These are phyloP conservation scores for Ennomos quercinarius DNA, from an alignment of 2,888 invertebrate genomes.

Conservation along the genomic window DNA sequence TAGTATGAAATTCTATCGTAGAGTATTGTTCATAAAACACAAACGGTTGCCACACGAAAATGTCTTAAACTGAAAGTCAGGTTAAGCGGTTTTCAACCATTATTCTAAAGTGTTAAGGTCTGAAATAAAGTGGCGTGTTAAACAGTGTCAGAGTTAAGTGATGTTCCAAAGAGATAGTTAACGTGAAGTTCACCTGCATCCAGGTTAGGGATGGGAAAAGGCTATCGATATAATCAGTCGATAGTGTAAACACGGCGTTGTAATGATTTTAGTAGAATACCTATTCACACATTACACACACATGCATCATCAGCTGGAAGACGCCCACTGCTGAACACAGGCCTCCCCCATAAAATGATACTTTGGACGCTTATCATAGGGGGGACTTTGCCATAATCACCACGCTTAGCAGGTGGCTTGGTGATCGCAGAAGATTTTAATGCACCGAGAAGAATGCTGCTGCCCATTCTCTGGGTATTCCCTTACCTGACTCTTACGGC, in stretches of 20 bases:
- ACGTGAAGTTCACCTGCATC: conserved; percentile 63
- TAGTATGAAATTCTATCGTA: conserved; percentile 7
- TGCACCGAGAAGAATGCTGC: no score
- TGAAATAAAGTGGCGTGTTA: conserved; percentile 3
- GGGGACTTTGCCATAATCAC: no score
- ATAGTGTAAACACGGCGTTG: not conserved
- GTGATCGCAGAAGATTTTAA: no score
- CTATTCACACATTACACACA: no score
- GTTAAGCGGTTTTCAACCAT: conserved; percentile 1
- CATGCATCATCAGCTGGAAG: no score
- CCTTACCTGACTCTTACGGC: no score
- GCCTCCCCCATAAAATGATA: no score
- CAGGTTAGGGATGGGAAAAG: conserved; percentile 46
- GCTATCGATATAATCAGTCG: conserved; percentile 12
- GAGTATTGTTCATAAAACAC: conserved; percentile 16
- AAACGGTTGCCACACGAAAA: not conserved
- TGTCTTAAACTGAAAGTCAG: not conserved
- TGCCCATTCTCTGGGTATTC: no score
- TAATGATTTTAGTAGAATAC: no score
- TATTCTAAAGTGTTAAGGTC: not conserved
- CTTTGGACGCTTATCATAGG: no score
- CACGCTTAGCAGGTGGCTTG: no score
- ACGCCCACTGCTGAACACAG: no score
- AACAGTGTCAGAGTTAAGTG: conserved; percentile 55
- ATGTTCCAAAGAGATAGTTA: conserved; percentile 68